A percentile compares a stretch with the other conserved stretches of the same genome.
phyloP scores from a whole-genome alignment of 2,888 invertebrate genomes.

The Morinoia aosen region DNA sequence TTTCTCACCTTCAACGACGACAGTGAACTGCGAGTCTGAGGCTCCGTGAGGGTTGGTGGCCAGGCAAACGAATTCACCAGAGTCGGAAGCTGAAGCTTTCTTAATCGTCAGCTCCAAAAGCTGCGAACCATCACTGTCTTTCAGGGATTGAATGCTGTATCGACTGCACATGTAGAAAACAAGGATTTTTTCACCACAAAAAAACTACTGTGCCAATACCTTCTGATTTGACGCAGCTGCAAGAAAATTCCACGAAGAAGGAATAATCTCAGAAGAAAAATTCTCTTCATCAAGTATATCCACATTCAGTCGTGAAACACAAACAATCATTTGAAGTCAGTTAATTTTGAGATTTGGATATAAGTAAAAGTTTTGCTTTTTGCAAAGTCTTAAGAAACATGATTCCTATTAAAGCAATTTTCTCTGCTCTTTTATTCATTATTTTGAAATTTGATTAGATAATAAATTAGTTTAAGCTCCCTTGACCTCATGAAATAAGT shows the following conservation, averaged over 20 bases:
- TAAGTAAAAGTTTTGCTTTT: too few relatives aligned
- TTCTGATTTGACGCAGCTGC: background rate
- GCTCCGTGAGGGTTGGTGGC: constrained; percentile 62
- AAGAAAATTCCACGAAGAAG: background rate
- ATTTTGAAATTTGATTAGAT: too few relatives aligned
- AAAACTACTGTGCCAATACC: background rate
- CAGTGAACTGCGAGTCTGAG: constrained; percentile 19
- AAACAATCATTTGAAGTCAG: too few relatives aligned
- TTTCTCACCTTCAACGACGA: constrained; percentile 56
- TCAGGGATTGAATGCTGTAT: background rate
- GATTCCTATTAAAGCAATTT: too few relatives aligned
- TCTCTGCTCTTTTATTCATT: too few relatives aligned
- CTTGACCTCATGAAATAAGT: too few relatives aligned
- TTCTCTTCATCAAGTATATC: background rate
- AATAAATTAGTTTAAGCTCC: too few relatives aligned
- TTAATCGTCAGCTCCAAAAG: constrained; percentile 49
- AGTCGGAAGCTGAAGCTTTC: constrained; percentile 47
- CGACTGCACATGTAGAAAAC: background rate
- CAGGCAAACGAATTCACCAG: constrained; percentile 58
- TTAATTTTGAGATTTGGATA: too few relatives aligned
- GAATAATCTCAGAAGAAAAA: background rate
- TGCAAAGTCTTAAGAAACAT: too few relatives aligned
- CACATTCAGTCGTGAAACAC: too few relatives aligned
- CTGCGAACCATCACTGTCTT: constrained; percentile 21
- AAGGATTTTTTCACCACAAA: background rate